Percentiles rank a stretch among this genome's conserved stretches.
phyloP scores from a whole-genome alignment of 2,113 vertebrate species.

The pig (Sus scrofa) region DNA sequence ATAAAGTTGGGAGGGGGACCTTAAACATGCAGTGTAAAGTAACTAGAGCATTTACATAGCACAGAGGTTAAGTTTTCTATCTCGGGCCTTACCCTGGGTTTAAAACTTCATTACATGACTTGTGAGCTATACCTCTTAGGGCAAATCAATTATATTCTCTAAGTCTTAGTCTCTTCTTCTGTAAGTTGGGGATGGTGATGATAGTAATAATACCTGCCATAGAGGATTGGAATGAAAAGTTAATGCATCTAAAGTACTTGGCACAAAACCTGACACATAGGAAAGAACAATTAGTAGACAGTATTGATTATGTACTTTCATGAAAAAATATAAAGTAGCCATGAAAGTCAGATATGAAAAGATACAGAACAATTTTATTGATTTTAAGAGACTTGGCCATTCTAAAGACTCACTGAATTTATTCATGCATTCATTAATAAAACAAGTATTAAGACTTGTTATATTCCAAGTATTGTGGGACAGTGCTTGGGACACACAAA shows the following conservation, averaged over 20 bases:
- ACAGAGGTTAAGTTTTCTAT: neutral
- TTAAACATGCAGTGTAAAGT: neutral
- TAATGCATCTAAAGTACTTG: neutral
- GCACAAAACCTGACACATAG: neutral
- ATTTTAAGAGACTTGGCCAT: neutral
- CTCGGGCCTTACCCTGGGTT: neutral
- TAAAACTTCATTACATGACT: neutral
- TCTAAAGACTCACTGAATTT: neutral
- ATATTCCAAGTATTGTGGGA: neutral
- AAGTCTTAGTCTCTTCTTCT: neutral
- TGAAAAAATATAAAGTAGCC: neutral
- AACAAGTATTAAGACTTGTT: neutral
- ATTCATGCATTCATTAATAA: neutral
- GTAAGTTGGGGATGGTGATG: neutral
- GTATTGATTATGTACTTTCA: neutral
- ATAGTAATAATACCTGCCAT: neutral
- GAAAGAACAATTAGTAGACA: neutral
- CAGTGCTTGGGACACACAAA: neutral
- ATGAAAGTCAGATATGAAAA: neutral
- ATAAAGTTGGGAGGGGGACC: neutral
- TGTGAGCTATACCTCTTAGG: neutral
- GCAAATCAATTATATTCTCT: neutral
- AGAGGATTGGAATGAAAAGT: neutral
- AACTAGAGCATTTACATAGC: neutral
- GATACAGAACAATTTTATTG: neutral